Percentiles rank a stretch among this genome's conserved stretches.
Conservation (phyloP, 2,113 vertebrate genomes). For the Pterocles gutturalis region DNA sequence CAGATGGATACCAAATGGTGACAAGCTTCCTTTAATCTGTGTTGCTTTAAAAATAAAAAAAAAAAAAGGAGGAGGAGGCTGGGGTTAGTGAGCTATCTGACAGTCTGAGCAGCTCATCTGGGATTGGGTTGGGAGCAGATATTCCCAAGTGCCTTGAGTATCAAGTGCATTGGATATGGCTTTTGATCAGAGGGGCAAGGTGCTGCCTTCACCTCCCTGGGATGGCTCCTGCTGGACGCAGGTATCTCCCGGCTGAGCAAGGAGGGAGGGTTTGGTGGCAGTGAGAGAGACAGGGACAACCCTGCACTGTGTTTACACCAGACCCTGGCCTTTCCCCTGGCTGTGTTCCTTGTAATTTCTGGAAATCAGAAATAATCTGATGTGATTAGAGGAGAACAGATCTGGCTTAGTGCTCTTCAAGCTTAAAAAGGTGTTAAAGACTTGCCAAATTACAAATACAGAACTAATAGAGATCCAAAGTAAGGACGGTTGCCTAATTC, state of each 20-base stretch:
- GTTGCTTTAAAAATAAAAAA: neutral
- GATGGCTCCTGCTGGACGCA: neutral
- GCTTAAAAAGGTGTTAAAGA: conserved; percentile 80
- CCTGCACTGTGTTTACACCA: neutral
- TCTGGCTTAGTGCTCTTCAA: conserved; percentile 72
- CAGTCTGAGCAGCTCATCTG: conserved; percentile 47
- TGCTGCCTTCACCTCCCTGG: neutral
- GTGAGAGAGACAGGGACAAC: neutral
- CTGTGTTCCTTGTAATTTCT: conserved; percentile 68
- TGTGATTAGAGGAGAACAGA: conserved; percentile 68
- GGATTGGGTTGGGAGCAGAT: neutral
- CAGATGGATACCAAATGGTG: conserved; percentile 41
- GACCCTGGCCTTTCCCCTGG: conserved; percentile 22
- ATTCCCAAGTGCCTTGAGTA: neutral
- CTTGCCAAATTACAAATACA: conserved; percentile 66
- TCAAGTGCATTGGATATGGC: neutral
- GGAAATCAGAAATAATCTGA: conserved; percentile 73
- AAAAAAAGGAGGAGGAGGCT: neutral
- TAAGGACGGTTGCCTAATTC: conserved; percentile 40
- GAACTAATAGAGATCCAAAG: conserved; percentile 66
- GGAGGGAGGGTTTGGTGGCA: neutral
- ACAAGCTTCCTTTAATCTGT: conserved; percentile 10
- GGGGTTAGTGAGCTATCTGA: conserved; percentile 27
- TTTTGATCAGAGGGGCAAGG: neutral
- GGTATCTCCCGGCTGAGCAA: fast-evolving